Conservation (phyloP, 2,888 invertebrate genomes). For the Lepidochitona cinerea region DNA sequence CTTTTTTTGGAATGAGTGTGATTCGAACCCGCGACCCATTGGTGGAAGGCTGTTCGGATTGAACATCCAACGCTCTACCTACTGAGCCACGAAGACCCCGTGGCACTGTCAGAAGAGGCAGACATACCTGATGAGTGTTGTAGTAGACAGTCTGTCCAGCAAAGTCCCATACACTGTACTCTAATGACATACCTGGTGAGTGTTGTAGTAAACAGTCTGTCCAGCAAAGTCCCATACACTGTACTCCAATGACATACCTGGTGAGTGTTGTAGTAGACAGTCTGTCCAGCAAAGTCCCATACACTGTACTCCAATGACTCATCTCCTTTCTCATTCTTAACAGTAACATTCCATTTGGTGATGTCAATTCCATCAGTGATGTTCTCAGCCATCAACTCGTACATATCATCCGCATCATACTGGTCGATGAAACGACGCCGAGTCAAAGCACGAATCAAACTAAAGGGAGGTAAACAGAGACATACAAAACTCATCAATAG, state of each 20-base stretch:
- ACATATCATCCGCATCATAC: constrained; percentile 35
- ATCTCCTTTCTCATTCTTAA: constrained; percentile 9
- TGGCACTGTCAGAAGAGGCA: too few species aligned
- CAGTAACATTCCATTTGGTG: constrained; percentile 57
- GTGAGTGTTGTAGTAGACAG: constrained; percentile 70
- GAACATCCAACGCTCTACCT: too few species aligned
- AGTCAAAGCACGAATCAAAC: constrained; percentile 62
- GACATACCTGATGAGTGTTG: constrained; percentile 66
- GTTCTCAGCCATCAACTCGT: constrained; percentile 27
- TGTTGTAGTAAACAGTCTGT: constrained; percentile 70
- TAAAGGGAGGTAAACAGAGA: constrained; percentile 31
- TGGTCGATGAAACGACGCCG: constrained; percentile 34
- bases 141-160: constrained; percentile 71
- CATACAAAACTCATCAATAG: too few species aligned
- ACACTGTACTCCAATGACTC: constrained; percentile 50
- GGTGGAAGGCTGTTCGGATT: too few species aligned
- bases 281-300: constrained; percentile 71
- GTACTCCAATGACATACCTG: constrained; percentile 55
- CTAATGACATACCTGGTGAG: constrained; percentile 61
- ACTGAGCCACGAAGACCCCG: too few species aligned
- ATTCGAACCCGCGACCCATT: too few species aligned
- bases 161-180: constrained; percentile 68
- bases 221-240: constrained; percentile 70
- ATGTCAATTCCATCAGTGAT: constrained; percentile 71
- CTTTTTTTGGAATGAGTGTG: too few species aligned